phyloP scores from a whole-genome alignment of 2,113 vertebrate genomes.

The Hippoglossus stenolepis region DNA sequence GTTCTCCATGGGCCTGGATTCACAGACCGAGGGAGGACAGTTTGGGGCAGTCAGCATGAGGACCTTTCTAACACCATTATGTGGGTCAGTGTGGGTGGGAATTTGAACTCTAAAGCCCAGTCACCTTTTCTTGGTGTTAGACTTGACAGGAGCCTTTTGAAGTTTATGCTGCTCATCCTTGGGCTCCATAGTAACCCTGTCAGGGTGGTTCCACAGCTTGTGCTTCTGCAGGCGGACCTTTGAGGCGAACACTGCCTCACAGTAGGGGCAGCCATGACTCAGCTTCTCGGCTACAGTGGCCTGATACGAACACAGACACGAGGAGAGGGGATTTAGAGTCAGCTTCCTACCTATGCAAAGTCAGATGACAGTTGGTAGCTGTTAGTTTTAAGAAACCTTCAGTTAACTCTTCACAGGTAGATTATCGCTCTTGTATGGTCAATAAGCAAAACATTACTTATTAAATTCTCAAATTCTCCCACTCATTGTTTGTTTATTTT shows the following conservation, averaged over 20 bases:
- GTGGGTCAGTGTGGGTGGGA: constrained; percentile 12
- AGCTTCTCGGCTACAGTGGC: constrained; percentile 88
- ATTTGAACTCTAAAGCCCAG: constrained; percentile 25
- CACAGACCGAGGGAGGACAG: constrained; percentile 20
- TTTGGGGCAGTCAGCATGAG: constrained; percentile 35
- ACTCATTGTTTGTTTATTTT: not conserved
- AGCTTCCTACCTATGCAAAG: constrained; percentile 11
- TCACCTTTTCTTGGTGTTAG: constrained; percentile 92
- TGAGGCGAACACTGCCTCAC: constrained; percentile 94
- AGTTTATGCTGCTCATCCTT: constrained; percentile 82
- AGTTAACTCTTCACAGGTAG: not conserved
- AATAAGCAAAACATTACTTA: too few relatives aligned
- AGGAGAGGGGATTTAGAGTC: constrained; percentile 30
- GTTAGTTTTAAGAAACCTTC: constrained; percentile 8
- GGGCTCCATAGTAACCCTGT: constrained; percentile 79
- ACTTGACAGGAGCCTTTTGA: constrained; percentile 84
- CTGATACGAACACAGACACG: constrained; percentile 75
- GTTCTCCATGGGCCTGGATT: constrained; percentile 87
- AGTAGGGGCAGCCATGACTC: constrained; percentile 91
- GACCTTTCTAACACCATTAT: constrained; percentile 9
- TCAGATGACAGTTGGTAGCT: constrained; percentile 28
- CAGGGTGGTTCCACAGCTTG: constrained; percentile 94
- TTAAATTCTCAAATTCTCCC: too few relatives aligned
- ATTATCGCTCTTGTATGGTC: not conserved
- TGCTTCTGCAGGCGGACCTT: constrained; percentile 97